Conservation (phyloP, 2,888 invertebrate species). For the Chrysolina haemoptera region DNA sequence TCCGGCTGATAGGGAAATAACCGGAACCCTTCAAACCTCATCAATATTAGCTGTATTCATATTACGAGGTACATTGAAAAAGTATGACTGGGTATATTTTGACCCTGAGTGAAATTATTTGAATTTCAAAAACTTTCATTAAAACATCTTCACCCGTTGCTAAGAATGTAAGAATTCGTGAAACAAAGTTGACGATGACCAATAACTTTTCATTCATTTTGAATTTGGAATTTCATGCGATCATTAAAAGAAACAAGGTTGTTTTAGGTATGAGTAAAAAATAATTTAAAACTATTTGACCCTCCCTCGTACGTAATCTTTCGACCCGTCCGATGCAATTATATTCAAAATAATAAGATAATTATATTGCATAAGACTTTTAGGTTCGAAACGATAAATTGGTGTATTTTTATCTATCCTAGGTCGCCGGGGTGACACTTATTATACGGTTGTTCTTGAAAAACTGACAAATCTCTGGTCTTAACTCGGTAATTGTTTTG, state of each 20-base stretch:
- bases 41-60: constrained; percentile 18
- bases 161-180: too few relatives aligned
- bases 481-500: not conserved
- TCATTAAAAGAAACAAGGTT: too few relatives aligned
- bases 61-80: not conserved
- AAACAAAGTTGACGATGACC: too few relatives aligned
- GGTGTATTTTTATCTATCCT: not conserved
- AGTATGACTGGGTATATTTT: not conserved
- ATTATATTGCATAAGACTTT: constrained; percentile 13
- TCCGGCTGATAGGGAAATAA: constrained; percentile 27
- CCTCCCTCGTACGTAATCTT: not conserved
- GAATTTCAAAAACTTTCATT: not conserved
- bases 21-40: constrained; percentile 29
- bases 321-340: constrained; percentile 13
- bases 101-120: not conserved
- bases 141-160: not conserved
- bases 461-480: not conserved
- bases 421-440: constrained; percentile 1
- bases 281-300: not conserved
- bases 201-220: too few relatives aligned
- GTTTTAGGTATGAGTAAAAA: too few relatives aligned
- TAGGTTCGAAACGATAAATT: not conserved
- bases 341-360: constrained; percentile 20
- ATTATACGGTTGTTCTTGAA: not conserved
- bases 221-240: too few relatives aligned